phyloP scores from a whole-genome alignment of 2,113 vertebrate species.

The Myotis davidii region DNA sequence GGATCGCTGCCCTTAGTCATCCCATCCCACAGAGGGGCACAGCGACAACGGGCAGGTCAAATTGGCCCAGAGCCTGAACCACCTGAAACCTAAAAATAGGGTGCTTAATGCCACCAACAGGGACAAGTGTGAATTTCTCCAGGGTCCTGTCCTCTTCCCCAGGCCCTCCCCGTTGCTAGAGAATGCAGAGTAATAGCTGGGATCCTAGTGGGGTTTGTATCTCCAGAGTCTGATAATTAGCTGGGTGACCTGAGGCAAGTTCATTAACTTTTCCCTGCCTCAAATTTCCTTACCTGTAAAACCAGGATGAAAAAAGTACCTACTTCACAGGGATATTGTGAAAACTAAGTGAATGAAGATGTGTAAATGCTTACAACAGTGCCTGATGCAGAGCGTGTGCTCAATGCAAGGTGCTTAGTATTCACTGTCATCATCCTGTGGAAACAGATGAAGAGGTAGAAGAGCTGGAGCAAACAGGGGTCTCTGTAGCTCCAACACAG shows the following conservation, averaged over 20 bases:
- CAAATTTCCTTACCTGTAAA: background rate
- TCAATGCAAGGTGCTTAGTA: accelerated
- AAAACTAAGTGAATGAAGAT: background rate
- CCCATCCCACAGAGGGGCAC: slow-evolving; percentile 25
- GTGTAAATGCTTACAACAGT: background rate
- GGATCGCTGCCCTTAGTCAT: slow-evolving; percentile 53
- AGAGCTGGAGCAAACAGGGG: background rate
- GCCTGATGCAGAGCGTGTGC: no score
- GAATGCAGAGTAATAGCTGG: background rate
- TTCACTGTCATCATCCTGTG: background rate
- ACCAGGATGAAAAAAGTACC: background rate
- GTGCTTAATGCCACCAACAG: background rate
- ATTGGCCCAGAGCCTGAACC: slow-evolving; percentile 48
- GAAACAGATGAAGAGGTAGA: background rate
- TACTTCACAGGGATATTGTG: background rate
- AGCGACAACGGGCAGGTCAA: slow-evolving; percentile 45
- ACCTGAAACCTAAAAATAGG: slow-evolving; percentile 49
- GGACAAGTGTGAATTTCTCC: background rate
- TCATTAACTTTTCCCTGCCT: background rate
- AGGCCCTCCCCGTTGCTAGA: background rate
- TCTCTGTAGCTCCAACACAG: background rate
- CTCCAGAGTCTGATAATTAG: background rate
- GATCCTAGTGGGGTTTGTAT: background rate
- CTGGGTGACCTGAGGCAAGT: background rate
- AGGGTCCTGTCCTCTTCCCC: background rate